Conservation (phyloP, 2,888 invertebrate genomes). For the Andrena marginata region DNA sequence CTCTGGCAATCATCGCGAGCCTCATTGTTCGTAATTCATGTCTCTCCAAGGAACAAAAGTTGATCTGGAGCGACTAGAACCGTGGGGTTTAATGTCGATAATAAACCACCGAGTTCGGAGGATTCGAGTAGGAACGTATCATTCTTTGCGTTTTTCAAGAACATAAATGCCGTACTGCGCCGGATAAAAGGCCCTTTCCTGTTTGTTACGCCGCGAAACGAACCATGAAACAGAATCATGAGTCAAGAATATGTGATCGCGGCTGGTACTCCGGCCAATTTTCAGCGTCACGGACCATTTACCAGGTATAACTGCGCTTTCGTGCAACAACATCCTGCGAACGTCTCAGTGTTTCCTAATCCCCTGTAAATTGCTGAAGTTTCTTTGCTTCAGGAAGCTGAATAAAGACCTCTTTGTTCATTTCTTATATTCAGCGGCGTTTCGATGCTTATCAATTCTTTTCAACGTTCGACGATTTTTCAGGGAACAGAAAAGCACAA, state of each 20-base stretch:
- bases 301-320: slow-evolving; percentile 11
- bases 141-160: not conserved
- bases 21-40: slow-evolving; percentile 16
- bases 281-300: slow-evolving; percentile 10
- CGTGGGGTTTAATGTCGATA: not conserved
- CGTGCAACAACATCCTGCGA: not conserved
- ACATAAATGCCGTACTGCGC: not conserved
- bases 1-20: not conserved
- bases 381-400: not conserved
- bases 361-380: slow-evolving; percentile 25
- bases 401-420: slow-evolving; percentile 23
- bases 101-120: slow-evolving; percentile 28
- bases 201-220: slow-evolving; percentile 14
- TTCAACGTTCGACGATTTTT: not conserved
- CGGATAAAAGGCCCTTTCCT: not conserved
- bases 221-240: slow-evolving; percentile 1
- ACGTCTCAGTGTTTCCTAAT: not conserved
- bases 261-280: slow-evolving; percentile 4
- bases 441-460: not conserved
- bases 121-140: not conserved
- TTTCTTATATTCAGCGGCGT: not conserved
- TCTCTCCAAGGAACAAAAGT: slow-evolving; percentile 10
- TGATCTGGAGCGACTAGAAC: not conserved
- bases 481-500: not conserved
- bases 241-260: not conserved